These are phyloP conservation scores for Bryconaethiops microstoma DNA, from an alignment of 2,797 vertebrate genomes.

Conservation along the genomic window DNA sequence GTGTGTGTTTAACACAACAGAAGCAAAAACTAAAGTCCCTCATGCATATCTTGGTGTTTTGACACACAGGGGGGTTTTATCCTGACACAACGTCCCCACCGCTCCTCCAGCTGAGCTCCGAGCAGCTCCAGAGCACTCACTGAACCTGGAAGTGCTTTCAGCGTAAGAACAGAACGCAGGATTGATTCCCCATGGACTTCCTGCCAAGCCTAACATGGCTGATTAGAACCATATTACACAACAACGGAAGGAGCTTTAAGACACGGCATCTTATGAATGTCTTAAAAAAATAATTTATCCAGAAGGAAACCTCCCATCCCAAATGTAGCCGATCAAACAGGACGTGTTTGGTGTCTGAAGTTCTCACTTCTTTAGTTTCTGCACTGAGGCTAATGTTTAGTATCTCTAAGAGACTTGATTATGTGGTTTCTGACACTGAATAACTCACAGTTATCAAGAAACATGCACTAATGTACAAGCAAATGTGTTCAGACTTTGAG, in stretches of 20 bases:
- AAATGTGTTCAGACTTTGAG: too few relatives aligned
- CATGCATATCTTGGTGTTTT: not conserved
- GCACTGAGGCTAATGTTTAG: too few relatives aligned
- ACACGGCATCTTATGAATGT: not conserved
- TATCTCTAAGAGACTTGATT: too few relatives aligned
- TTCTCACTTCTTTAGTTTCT: too few relatives aligned
- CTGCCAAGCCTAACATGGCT: not conserved
- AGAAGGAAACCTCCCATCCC: too few relatives aligned
- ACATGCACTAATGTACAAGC: too few relatives aligned
- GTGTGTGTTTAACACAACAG: not conserved
- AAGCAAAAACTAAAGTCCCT: not conserved
- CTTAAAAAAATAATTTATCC: too few relatives aligned
- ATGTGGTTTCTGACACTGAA: too few relatives aligned
- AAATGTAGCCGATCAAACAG: too few relatives aligned
- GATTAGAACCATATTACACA: not conserved
- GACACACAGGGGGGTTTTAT: not conserved
- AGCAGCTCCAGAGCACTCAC: slow-evolving; percentile 36
- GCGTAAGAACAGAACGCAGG: slow-evolving; percentile 1
- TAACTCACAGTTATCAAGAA: too few relatives aligned
- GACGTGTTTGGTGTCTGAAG: too few relatives aligned
- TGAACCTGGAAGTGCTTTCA: slow-evolving; percentile 27
- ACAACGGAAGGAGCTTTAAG: not conserved
- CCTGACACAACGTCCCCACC: too few relatives aligned
- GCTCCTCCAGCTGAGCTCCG: slow-evolving; percentile 6
- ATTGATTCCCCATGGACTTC: slow-evolving; percentile 4